A percentile compares a stretch with the other conserved stretches of the same genome.
Evolutionary conservation across 2,888 invertebrate genomes (phyloP).

Genomic region (Plutella xylostella): DNA sequence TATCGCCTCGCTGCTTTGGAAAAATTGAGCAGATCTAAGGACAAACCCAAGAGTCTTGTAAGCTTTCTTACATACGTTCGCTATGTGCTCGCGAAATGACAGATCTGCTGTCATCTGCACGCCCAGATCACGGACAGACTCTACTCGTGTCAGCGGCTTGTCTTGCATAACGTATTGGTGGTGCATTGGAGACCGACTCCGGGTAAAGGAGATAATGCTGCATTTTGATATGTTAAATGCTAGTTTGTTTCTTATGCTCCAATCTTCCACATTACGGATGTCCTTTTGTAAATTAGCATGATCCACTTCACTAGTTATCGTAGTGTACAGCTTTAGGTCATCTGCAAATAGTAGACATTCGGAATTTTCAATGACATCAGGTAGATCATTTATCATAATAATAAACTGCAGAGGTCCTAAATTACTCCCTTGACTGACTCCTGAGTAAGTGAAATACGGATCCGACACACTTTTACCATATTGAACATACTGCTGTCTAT

Average conservation of each 20-base stretch:
- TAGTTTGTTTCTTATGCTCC: not conserved
- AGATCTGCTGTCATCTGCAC: too few relatives aligned
- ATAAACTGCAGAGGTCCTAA: constrained; percentile 3
- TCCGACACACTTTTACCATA: not conserved
- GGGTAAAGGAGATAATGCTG: not conserved
- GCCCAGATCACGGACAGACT: too few relatives aligned
- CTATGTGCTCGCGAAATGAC: too few relatives aligned
- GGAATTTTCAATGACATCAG: not conserved
- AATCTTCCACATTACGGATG: not conserved
- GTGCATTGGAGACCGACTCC: too few relatives aligned
- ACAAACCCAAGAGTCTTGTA: too few relatives aligned
- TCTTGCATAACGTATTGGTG: too few relatives aligned
- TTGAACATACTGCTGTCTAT: not conserved
- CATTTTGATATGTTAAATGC: not conserved
- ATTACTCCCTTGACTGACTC: constrained; percentile 4
- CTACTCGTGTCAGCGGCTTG: too few relatives aligned
- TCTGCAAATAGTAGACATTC: constrained; percentile 1
- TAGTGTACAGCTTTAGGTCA: not conserved
- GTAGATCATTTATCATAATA: constrained; percentile 5
- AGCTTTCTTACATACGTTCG: too few relatives aligned
- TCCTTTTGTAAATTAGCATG: not conserved
- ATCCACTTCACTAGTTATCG: not conserved
- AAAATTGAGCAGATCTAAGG: too few relatives aligned
- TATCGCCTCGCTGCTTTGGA: too few relatives aligned
- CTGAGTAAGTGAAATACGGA: not conserved